Conservation (phyloP, 2,888 invertebrate genomes). For the Conistra vaccinii region DNA sequence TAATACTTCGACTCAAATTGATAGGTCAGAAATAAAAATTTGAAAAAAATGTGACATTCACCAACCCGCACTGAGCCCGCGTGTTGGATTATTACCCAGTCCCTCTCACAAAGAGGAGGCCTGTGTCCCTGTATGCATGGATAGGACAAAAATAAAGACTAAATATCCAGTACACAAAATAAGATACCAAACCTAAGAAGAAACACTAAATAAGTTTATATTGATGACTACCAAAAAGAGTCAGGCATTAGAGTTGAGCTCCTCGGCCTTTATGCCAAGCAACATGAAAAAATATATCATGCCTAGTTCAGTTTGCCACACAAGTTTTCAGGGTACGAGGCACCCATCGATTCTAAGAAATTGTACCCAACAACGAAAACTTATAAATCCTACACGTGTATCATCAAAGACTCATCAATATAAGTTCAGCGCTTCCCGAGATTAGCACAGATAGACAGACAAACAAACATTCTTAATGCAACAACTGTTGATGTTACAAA, state of each 20-base stretch:
- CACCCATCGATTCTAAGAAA: neutral
- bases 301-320: neutral
- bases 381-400: neutral
- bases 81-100: neutral
- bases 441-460: slow-evolving; percentile 37
- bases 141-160: neutral
- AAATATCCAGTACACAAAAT: neutral
- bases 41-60: neutral
- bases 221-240: neutral
- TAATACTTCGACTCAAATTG: neutral
- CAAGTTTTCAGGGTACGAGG: neutral
- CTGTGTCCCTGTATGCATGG: neutral
- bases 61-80: too few species aligned
- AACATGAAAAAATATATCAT: neutral
- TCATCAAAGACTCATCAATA: slow-evolving; percentile 26
- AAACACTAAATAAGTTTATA: neutral
- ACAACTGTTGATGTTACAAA: slow-evolving; percentile 42
- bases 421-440: slow-evolving; percentile 12
- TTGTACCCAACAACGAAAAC: neutral
- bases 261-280: neutral
- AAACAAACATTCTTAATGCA: slow-evolving; percentile 55
- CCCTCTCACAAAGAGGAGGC: neutral
- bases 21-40: neutral
- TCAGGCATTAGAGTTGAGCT: too few species aligned
- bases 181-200: neutral